Evolutionary conservation across 1,140 invertebrate genomes (phyloP), one percentile per base, ranked within the genome.

Genomic region (Philotrypesis tridentata): DNA sequence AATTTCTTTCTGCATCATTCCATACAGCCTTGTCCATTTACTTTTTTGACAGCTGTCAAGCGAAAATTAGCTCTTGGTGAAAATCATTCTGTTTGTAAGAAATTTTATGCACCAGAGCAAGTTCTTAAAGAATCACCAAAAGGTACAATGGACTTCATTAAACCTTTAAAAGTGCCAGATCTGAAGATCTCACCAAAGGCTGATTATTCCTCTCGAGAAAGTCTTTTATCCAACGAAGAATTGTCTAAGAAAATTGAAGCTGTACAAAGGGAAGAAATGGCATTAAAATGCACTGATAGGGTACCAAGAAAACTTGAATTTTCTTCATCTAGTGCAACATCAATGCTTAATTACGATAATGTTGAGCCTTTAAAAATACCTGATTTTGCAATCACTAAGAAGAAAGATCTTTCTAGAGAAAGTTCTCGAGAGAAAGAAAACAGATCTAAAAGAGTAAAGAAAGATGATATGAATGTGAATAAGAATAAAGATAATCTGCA

Each of bases 111-210:
- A 74, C 67, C 84, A 68, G 83, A 85, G 60, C 73, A 85, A 74
- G 83, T 82, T n/a, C n/a, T n/a, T 75, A 73, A 82, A 83, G 80
- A 80, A 84, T 33, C 29, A 82, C 7, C 79, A 29, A 68, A 82
- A 76, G 70, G 83, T 75, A 89, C 87, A 74, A 91, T 92, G 90
- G 89, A 90, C 80, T 89, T 89, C 60, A 87, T 90, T 81, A 89
- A 89, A 80, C 88, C 91, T 31, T 79, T 91, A 25, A 92, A 90
- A 86, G 88, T 90, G 61, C 89, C 90, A 73, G 90, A 92, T 84
- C 83, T 90, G 21, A 92, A 92, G 87, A 91, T 91, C 79, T 90
- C 89, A 78, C 87, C 90, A 72, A 92, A 92, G 83, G 88, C 86
- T 77, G 91, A 92, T 85, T 90, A 88, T 73, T 88, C 88, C 1